Evolutionary conservation across 2,113 vertebrate genomes (phyloP).

Genomic region (Uropsilus gracilis): DNA sequence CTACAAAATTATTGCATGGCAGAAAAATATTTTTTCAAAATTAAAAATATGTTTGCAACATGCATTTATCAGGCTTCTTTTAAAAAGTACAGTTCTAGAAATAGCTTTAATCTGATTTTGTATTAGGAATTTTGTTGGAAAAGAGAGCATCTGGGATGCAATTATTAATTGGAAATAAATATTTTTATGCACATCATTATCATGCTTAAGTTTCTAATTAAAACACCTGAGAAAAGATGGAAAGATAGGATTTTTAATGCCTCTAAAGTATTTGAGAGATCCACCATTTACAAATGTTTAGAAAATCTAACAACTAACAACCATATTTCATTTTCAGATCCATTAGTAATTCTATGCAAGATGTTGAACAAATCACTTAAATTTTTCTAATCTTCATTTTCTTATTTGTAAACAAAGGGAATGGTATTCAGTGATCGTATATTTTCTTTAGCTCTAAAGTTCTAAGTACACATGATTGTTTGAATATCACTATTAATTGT

Average conservation of each 20-base stretch:
- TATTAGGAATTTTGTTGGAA: constrained; percentile 1
- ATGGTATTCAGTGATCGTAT: background rate
- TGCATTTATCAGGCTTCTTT: background rate
- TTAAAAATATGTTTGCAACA: background rate
- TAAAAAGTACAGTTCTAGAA: constrained; percentile 14
- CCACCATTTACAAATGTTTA: background rate
- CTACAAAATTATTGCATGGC: background rate
- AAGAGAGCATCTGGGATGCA: background rate
- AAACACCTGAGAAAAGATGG: background rate
- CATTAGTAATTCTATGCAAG: background rate
- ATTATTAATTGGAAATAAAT: background rate
- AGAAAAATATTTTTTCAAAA: background rate
- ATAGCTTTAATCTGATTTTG: constrained; percentile 19
- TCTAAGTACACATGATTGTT: background rate
- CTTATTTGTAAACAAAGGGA: constrained; percentile 14
- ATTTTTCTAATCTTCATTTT: constrained; percentile 16
- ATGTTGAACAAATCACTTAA: constrained; percentile 2
- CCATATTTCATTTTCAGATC: constrained; percentile 2
- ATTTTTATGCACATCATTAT: background rate
- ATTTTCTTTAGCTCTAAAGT: constrained; percentile 5
- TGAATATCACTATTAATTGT: background rate
- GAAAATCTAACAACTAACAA: background rate
- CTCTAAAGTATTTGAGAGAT: background rate
- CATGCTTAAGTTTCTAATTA: constrained; percentile 24
- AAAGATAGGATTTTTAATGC: background rate